Percentiles rank a stretch among this genome's conserved stretches.
Conservation (phyloP, 1,140 invertebrate species). For the Mizuhopecten yessoensis region DNA sequence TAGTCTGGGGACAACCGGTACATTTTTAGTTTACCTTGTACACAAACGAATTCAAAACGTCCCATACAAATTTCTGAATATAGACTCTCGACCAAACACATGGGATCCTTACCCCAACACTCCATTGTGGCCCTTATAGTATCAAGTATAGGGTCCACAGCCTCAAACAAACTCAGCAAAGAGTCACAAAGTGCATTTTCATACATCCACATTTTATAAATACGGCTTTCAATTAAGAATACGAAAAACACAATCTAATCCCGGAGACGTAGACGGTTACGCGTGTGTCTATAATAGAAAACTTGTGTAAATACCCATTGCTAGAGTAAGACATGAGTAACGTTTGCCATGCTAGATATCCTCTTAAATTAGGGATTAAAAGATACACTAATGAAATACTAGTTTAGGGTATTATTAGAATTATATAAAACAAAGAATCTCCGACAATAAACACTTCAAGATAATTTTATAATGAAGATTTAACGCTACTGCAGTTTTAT, state of each 20-base stretch:
- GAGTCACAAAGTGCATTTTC: slow-evolving; percentile 38
- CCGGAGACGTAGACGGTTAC: background rate
- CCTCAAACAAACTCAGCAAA: background rate
- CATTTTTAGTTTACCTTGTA: background rate
- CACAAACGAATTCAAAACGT: slow-evolving; percentile 8
- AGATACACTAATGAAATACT: background rate
- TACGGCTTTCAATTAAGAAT: slow-evolving; percentile 1
- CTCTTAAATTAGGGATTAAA: background rate
- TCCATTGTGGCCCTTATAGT: background rate
- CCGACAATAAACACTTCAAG: background rate
- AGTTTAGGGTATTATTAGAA: background rate
- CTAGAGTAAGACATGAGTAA: background rate
- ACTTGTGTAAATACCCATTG: background rate
- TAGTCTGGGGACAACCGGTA: background rate
- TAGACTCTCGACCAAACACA: background rate
- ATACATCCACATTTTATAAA: slow-evolving; percentile 40
- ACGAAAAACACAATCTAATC: slow-evolving; percentile 7
- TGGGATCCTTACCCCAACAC: background rate
- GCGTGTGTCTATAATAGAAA: background rate
- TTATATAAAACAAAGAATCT: slow-evolving; percentile 1
- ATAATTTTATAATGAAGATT: slow-evolving; percentile 3
- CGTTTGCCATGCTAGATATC: background rate
- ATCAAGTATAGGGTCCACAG: slow-evolving; percentile 11
- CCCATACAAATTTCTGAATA: background rate
- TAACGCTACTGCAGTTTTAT: background rate